phyloP scores from a whole-genome alignment of 2,888 invertebrate genomes.

The Diplolepis rosae region DNA sequence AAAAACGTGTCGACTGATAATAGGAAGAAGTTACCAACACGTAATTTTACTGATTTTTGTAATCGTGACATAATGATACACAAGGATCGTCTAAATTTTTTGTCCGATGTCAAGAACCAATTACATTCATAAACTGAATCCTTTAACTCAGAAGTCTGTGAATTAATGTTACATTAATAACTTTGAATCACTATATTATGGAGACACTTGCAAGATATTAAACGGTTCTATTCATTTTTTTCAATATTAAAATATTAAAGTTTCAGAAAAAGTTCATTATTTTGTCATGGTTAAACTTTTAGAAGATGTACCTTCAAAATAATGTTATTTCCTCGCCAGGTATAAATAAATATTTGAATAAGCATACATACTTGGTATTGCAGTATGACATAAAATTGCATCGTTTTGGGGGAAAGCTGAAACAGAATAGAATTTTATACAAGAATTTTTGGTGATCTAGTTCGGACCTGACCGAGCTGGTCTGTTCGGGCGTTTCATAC shows the following conservation, averaged over 20 bases:
- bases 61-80: slow-evolving; percentile 15
- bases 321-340: slow-evolving; percentile 24
- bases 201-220: too few relatives aligned
- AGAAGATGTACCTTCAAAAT: background rate
- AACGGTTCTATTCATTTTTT: too few relatives aligned
- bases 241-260: too few relatives aligned
- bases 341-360: slow-evolving; percentile 12
- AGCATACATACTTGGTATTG: slow-evolving; percentile 8
- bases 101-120: background rate
- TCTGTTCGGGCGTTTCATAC: too few relatives aligned
- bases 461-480: too few relatives aligned
- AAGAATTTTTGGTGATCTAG: too few relatives aligned
- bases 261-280: too few relatives aligned
- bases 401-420: background rate
- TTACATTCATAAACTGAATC: background rate
- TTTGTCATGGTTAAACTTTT: background rate
- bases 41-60: background rate
- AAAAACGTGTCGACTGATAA: slow-evolving; percentile 1
- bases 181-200: too few relatives aligned
- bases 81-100: background rate
- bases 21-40: background rate
- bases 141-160: background rate
- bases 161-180: too few relatives aligned
- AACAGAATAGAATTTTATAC: background rate
- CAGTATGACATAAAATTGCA: slow-evolving; percentile 14